These are phyloP conservation scores for Catostomus latipinnis DNA, from an alignment of 2,797 vertebrate genomes.

Conservation along the genomic window DNA sequence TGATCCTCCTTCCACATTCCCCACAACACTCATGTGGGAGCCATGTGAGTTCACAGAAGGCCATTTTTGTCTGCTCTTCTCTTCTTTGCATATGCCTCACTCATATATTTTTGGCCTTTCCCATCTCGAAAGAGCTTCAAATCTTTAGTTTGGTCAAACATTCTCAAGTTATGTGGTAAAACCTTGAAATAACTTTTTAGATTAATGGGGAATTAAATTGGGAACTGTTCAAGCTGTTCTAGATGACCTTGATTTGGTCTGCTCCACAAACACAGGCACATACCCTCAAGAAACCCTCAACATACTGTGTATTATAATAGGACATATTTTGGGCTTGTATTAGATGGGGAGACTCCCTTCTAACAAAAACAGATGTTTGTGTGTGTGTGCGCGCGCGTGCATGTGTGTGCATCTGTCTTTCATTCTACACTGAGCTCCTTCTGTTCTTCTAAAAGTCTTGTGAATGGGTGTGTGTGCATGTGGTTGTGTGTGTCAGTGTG, in stretches of 20 bases:
- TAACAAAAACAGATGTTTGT: slow-evolving; percentile 57
- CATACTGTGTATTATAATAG: neutral
- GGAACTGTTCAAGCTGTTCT: neutral
- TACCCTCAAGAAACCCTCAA: neutral
- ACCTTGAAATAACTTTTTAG: neutral
- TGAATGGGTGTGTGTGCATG: slow-evolving; percentile 22
- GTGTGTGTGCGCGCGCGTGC: neutral
- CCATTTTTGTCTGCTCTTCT: slow-evolving; percentile 47
- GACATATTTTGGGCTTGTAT: slow-evolving; percentile 15
- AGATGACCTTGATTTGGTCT: slow-evolving; percentile 11
- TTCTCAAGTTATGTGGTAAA: neutral
- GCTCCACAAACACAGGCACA: neutral
- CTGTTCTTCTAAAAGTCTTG: slow-evolving; percentile 41
- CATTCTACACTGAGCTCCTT: slow-evolving; percentile 50
- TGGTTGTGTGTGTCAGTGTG: neutral
- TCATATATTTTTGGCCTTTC: neutral
- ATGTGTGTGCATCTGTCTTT: slow-evolving; percentile 51
- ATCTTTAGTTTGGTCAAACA: neutral
- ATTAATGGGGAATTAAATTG: slow-evolving; percentile 2
- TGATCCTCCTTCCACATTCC: slow-evolving; percentile 17
- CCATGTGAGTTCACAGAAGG: slow-evolving; percentile 40
- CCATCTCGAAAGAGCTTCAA: neutral
- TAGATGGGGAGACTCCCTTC: slow-evolving; percentile 45
- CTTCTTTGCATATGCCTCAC: neutral
- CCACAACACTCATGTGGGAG: slow-evolving; percentile 38